These are phyloP conservation scores for Oreonectes daqikongensis DNA, from an alignment of 2,797 vertebrate genomes.

Conservation along the genomic window DNA sequence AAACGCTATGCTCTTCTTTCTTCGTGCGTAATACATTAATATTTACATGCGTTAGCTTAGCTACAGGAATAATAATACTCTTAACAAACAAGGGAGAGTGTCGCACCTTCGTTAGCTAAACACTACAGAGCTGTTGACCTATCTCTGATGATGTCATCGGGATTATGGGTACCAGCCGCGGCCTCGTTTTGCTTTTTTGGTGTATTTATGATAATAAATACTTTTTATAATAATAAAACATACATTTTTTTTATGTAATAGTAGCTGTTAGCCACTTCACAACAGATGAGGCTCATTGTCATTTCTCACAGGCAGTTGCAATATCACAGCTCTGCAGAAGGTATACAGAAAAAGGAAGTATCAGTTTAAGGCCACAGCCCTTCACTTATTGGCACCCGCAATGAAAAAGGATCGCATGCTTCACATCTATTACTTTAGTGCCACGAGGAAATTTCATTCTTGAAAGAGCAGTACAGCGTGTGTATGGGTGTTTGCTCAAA, in stretches of 20 bases:
- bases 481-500: background rate
- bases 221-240: background rate
- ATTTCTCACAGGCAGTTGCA: background rate
- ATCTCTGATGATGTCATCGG: background rate
- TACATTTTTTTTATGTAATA: no score
- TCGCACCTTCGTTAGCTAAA: slow-evolving; percentile 29
- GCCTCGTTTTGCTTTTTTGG: no score
- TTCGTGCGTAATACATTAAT: no score
- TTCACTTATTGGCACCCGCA: slow-evolving; percentile 3
- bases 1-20: no score
- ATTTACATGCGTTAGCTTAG: background rate
- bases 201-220: background rate
- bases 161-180: no score
- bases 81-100: slow-evolving; percentile 29
- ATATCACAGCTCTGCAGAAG: background rate
- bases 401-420: background rate
- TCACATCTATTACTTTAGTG: background rate
- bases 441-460: background rate
- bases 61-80: background rate
- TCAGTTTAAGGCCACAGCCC: background rate
- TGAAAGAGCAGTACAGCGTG: background rate
- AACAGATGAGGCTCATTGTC: background rate
- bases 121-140: slow-evolving; percentile 6
- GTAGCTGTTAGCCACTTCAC: background rate
- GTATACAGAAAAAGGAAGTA: background rate